phyloP scores from a whole-genome alignment of 2,113 vertebrate genomes.

The Amazona vittata region DNA sequence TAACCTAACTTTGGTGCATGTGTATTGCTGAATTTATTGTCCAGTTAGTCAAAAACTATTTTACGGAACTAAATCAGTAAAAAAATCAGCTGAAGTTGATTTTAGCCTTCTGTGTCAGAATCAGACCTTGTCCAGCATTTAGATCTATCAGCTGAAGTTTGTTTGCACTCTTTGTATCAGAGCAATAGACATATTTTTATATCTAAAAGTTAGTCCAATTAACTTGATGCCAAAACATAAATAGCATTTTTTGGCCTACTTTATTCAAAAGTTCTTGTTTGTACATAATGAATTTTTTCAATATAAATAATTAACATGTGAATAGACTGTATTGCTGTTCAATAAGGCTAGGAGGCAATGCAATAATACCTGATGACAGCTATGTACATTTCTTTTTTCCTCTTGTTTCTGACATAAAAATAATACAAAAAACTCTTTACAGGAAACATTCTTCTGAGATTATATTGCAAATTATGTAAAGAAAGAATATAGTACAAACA shows the following conservation, averaged over 20 bases:
- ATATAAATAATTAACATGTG: conserved; percentile 21
- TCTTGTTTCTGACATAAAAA: background rate
- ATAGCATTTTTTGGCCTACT: background rate
- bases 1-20: background rate
- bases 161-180: background rate
- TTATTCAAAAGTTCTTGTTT: background rate
- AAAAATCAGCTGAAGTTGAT: background rate
- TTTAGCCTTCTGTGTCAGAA: background rate
- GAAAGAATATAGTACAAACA: background rate
- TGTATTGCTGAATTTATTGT: background rate
- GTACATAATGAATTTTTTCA: background rate
- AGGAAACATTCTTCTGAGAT: background rate
- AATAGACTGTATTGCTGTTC: background rate
- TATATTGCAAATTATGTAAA: background rate
- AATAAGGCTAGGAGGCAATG: background rate
- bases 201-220: background rate
- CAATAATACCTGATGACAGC: background rate
- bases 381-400: background rate
- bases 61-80: background rate
- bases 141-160: background rate
- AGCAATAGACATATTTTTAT: background rate
- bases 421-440: background rate
- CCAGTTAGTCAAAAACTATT: background rate
- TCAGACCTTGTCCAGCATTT: background rate
- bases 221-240: background rate